phyloP scores from a whole-genome alignment of 1,140 invertebrate genomes.

The Drosophila repletoides region DNA sequence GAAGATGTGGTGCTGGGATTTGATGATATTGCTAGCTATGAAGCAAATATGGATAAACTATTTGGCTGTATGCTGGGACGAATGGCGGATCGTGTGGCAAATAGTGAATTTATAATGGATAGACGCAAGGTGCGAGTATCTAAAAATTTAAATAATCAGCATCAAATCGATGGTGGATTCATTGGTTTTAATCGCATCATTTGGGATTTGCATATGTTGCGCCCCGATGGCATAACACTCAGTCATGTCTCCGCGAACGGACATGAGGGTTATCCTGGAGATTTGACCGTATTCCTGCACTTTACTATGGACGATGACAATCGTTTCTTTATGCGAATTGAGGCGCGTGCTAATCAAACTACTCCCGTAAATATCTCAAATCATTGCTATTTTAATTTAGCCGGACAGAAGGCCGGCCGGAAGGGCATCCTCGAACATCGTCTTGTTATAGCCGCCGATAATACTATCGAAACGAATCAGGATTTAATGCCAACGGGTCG shows the following conservation, averaged over 20 bases:
- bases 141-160: constrained; percentile 87
- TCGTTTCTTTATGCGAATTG: constrained; percentile 88
- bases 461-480: constrained; percentile 88
- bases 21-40: constrained; percentile 86
- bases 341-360: constrained; percentile 88
- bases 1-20: constrained; percentile 90
- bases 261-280: constrained; percentile 94
- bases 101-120: constrained; percentile 87
- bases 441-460: constrained; percentile 88
- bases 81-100: constrained; percentile 91
- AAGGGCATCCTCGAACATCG: constrained; percentile 88
- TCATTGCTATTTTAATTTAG: constrained; percentile 97
- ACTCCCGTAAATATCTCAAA: constrained; percentile 95
- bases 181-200: constrained; percentile 93
- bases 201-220: constrained; percentile 82
- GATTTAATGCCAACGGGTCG: constrained; percentile 90
- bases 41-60: constrained; percentile 85
- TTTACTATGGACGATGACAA: constrained; percentile 89
- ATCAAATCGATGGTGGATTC: constrained; percentile 93
- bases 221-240: constrained; percentile 83
- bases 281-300: constrained; percentile 85
- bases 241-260: constrained; percentile 88
- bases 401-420: constrained; percentile 86
- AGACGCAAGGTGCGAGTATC: constrained; percentile 86
- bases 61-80: constrained; percentile 94